A percentile compares a stretch with the other conserved stretches of the same genome.
Evolutionary conservation across 2,797 vertebrate genomes (phyloP).

Genomic region (Melanogrammus aeglefinus): DNA sequence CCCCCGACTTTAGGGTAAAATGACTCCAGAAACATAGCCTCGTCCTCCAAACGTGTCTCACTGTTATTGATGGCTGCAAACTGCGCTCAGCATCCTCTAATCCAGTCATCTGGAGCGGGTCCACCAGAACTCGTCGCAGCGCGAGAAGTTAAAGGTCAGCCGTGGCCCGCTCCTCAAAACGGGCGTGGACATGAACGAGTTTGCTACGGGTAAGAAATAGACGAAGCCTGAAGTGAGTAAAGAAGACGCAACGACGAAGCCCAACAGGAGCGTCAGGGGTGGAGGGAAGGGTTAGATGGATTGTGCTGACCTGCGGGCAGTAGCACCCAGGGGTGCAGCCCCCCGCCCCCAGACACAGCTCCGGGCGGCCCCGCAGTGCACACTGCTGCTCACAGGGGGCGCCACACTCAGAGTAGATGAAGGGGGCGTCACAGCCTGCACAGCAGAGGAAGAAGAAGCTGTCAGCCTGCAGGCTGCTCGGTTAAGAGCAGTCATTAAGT

Average conservation of each 20-base stretch:
- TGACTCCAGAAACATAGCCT: slow-evolving; percentile 30
- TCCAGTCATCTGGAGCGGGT: not conserved
- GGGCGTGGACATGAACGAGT: too few relatives aligned
- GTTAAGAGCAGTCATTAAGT: not conserved
- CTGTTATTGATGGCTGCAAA: slow-evolving; percentile 24
- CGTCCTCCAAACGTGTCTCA: slow-evolving; percentile 11
- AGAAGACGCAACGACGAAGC: not conserved
- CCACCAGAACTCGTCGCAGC: not conserved
- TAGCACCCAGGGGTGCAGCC: slow-evolving; percentile 84
- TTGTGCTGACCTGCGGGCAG: slow-evolving; percentile 78
- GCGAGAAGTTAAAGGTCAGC: not conserved
- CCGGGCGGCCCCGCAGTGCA: slow-evolving; percentile 54
- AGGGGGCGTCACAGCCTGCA: slow-evolving; percentile 75
- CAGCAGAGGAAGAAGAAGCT: not conserved
- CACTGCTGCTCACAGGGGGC: slow-evolving; percentile 81
- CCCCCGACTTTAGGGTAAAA: not conserved
- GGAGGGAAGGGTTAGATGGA: not conserved
- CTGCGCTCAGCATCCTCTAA: not conserved
- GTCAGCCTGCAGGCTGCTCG: not conserved
- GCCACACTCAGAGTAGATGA: slow-evolving; percentile 76
- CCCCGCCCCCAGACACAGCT: slow-evolving; percentile 63
- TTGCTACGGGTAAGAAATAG: too few relatives aligned
- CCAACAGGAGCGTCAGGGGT: not conserved
- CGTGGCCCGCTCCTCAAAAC: not conserved
- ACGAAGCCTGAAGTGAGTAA: not conserved